phyloP scores from a whole-genome alignment of 2,113 vertebrate species.

The Condylura cristata region DNA sequence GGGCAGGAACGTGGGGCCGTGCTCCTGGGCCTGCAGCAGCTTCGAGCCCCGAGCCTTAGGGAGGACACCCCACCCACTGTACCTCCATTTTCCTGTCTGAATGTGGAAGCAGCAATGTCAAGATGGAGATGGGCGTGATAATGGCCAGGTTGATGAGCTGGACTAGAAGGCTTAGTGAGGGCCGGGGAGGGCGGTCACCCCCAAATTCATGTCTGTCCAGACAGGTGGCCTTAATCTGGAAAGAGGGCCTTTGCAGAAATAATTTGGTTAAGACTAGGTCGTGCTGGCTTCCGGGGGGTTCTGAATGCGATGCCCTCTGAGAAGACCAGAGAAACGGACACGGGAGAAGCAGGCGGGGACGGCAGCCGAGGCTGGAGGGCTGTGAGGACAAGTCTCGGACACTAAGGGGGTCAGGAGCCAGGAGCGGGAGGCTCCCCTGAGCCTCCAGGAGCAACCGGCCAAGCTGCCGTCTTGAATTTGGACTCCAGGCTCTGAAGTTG shows the following conservation, averaged over 20 bases:
- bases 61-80: fast-evolving
- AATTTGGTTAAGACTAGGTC: background rate
- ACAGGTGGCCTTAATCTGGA: background rate
- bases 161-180: background rate
- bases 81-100: background rate
- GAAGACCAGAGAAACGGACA: background rate
- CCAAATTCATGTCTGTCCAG: background rate
- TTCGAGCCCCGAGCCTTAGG: background rate
- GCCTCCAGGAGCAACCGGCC: background rate
- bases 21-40: fast-evolving
- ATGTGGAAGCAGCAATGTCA: fast-evolving
- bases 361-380: fast-evolving
- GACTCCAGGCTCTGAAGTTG: background rate
- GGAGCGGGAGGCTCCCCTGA: background rate
- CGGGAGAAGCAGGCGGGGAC: fast-evolving
- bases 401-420: fast-evolving
- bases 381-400: fast-evolving
- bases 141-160: background rate
- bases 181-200: too few species aligned
- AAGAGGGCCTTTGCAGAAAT: background rate
- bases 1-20: background rate
- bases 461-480: background rate
- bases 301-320: background rate
- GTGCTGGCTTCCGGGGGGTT: background rate
- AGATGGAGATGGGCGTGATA: background rate